These are phyloP conservation scores for Gouania willdenowi DNA, from an alignment of 2,797 vertebrate genomes.

Conservation along the genomic window DNA sequence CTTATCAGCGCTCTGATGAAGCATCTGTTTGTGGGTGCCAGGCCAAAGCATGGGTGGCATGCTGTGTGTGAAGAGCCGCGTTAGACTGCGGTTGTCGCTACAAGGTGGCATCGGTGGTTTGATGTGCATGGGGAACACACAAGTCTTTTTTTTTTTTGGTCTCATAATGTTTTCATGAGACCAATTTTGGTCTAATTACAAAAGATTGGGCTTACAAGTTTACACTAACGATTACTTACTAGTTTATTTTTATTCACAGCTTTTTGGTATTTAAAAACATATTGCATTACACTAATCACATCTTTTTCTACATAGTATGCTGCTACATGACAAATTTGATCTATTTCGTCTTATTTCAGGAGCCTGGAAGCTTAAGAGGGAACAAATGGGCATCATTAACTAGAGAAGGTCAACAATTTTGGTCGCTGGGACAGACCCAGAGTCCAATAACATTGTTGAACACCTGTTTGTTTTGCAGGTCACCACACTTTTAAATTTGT, in stretches of 20 bases:
- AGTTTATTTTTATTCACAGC: no score
- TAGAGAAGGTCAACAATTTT: conserved; percentile 26
- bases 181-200: no score
- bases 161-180: conserved; percentile 28
- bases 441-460: conserved; percentile 23
- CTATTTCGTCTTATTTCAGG: background rate
- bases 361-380: conserved; percentile 15
- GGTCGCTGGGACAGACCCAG: conserved; percentile 16
- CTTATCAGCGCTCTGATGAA: conserved; percentile 36
- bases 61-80: conserved; percentile 29
- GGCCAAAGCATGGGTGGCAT: conserved; percentile 45
- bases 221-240: no score
- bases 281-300: no score
- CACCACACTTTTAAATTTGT: conserved; percentile 3
- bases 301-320: no score
- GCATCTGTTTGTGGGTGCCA: conserved; percentile 31
- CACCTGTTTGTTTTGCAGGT: conserved; percentile 47
- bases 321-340: no score
- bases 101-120: conserved; percentile 35
- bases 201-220: no score
- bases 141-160: conserved; percentile 35
- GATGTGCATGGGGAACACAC: conserved; percentile 20
- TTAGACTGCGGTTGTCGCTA: conserved; percentile 20
- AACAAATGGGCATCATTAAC: conserved; percentile 21
- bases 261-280: background rate